These are phyloP conservation scores for Numenius arquata DNA, from an alignment of 2,113 vertebrate genomes.

Conservation along the genomic window DNA sequence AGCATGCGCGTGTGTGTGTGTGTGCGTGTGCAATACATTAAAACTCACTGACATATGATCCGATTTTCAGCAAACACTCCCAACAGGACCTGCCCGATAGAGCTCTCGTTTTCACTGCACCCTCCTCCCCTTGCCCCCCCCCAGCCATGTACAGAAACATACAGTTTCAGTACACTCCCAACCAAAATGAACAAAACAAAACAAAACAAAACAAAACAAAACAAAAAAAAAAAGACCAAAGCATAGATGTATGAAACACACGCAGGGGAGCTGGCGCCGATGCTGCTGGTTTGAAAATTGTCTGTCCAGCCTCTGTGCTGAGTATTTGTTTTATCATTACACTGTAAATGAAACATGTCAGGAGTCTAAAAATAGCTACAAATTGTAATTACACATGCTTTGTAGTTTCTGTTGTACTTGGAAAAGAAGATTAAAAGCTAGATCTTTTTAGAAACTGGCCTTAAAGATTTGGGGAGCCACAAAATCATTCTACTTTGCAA, in stretches of 20 bases:
- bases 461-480: constrained; percentile 53
- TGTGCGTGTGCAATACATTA: background rate
- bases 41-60: background rate
- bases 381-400: constrained; percentile 53
- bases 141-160: background rate
- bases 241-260: background rate
- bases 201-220: background rate
- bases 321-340: constrained; percentile 47
- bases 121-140: background rate
- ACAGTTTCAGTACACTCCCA: background rate
- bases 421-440: constrained; percentile 55
- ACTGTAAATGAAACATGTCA: constrained; percentile 33
- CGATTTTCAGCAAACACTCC: background rate
- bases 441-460: constrained; percentile 31
- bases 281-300: background rate
- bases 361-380: constrained; percentile 49
- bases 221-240: background rate
- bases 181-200: background rate
- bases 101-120: background rate
- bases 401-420: constrained; percentile 32
- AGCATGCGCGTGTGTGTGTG: background rate
- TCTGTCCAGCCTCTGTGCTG: background rate
- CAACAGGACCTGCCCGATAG: background rate
- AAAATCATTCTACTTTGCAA: constrained; percentile 40
- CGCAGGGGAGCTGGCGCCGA: background rate